Percentiles rank a stretch among this genome's conserved stretches.
Conservation (phyloP, 37 sponge, comb jelly and placozoan species). For the Petrosia ficiformis region DNA sequence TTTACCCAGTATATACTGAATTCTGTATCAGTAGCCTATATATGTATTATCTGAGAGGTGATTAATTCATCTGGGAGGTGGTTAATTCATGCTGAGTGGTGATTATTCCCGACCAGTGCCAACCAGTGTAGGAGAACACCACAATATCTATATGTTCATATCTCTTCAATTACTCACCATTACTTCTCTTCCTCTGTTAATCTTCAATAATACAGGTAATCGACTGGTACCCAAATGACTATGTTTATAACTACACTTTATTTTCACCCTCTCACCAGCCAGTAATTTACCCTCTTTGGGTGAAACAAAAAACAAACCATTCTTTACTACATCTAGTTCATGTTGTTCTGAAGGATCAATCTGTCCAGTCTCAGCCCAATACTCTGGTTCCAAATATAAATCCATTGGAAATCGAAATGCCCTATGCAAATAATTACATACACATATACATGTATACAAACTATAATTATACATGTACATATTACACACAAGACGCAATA, state of each 20-base stretch:
- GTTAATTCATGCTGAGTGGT: no score
- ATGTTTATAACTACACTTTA: constrained; percentile 70
- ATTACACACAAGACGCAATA: no score
- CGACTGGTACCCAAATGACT: constrained; percentile 30
- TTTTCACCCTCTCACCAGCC: constrained; percentile 57
- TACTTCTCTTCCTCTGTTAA: constrained; percentile 72
- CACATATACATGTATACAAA: not conserved
- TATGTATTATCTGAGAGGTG: no score
- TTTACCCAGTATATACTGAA: no score
- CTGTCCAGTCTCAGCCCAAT: constrained; percentile 90
- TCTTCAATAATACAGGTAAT: constrained; percentile 80
- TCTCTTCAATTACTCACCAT: constrained; percentile 34
- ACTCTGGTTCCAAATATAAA: constrained; percentile 91
- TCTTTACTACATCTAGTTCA: constrained; percentile 64
- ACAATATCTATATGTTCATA: not conserved
- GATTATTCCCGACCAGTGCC: no score
- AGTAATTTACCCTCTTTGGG: constrained; percentile 72
- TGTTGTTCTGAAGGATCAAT: constrained; percentile 72
- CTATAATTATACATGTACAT: not conserved
- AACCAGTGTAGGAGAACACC: no score
- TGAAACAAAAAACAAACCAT: constrained; percentile 70
- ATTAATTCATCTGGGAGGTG: no score
- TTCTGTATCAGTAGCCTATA: no score
- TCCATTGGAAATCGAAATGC: constrained; percentile 93
- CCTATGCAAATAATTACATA: constrained; percentile 43